Conservation (phyloP, 2,113 vertebrate species). For the Nycticebus coucang region DNA sequence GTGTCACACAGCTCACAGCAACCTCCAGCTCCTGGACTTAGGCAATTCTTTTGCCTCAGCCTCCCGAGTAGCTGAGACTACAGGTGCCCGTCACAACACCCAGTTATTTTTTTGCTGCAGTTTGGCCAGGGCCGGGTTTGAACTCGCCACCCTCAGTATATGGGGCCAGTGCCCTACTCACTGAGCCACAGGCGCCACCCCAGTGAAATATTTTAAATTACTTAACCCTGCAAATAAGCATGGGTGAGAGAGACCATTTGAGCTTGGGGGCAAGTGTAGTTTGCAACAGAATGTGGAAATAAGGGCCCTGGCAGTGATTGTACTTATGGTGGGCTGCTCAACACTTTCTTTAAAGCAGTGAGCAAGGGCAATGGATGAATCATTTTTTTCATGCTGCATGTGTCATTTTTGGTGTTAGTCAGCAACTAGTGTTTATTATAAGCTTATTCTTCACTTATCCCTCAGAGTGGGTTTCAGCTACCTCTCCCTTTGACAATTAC, state of each 20-base stretch:
- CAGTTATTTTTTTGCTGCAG: too few relatives aligned
- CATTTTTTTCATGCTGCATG: background rate
- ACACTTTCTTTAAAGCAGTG: background rate
- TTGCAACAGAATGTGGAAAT: slow-evolving; percentile 53
- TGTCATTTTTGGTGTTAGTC: background rate
- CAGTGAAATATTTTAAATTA: slow-evolving; percentile 49
- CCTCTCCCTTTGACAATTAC: slow-evolving; percentile 83
- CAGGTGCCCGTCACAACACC: too few relatives aligned
- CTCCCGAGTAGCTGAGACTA: too few relatives aligned
- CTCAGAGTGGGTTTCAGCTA: slow-evolving; percentile 1
- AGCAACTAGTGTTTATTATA: background rate
- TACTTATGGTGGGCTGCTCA: background rate
- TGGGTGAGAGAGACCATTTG: background rate
- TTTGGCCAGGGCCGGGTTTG: too few relatives aligned
- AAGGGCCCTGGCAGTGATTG: background rate
- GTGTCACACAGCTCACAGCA: too few relatives aligned
- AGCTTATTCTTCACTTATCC: background rate
- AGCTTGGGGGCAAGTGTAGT: background rate
- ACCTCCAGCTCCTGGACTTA: too few relatives aligned
- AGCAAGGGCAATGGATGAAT: background rate
- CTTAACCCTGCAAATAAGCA: background rate
- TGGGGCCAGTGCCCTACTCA: too few relatives aligned
- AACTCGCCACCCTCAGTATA: too few relatives aligned
- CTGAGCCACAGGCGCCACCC: background rate
- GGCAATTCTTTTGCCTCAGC: too few relatives aligned